Evolutionary conservation across 2,113 vertebrate species (phyloP).

Genomic region (Rhineura floridana): DNA sequence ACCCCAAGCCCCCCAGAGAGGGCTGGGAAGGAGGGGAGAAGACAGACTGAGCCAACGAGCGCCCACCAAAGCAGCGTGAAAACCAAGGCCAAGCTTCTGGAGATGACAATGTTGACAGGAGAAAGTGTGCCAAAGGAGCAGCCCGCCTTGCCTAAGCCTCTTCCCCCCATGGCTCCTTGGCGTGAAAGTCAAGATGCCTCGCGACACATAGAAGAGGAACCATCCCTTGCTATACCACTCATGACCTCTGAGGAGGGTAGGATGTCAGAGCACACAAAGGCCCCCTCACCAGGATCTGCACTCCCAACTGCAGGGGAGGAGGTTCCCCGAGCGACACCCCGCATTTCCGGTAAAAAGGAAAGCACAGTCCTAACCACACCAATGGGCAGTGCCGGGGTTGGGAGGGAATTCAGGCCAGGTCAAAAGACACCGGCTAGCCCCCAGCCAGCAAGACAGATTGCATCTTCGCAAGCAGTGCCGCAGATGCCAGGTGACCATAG

Average conservation of each 20-base stretch:
- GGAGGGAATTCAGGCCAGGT: background rate
- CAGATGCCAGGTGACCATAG: background rate
- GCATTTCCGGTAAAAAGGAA: rapidly evolving
- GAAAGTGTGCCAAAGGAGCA: no score
- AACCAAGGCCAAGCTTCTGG: no score
- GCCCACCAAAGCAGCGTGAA: no score
- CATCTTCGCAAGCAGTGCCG: background rate
- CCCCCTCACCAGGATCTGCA: background rate
- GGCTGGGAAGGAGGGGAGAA: no score
- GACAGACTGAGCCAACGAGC: no score
- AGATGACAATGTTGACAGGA: no score
- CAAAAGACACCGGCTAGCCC: no score
- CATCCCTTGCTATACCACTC: background rate
- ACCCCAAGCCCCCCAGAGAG: no score
- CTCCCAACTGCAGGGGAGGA: background rate
- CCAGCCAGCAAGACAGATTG: background rate
- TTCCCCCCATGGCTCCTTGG: background rate
- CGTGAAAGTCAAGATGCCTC: background rate
- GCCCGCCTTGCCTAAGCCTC: no score
- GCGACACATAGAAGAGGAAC: background rate
- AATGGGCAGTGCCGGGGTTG: background rate
- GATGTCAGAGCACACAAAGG: background rate
- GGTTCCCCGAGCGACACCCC: no score
- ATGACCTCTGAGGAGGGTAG: no score
- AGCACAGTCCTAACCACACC: background rate